Conservation (phyloP, 2,113 vertebrate species). For the Cervus canadensis region DNA sequence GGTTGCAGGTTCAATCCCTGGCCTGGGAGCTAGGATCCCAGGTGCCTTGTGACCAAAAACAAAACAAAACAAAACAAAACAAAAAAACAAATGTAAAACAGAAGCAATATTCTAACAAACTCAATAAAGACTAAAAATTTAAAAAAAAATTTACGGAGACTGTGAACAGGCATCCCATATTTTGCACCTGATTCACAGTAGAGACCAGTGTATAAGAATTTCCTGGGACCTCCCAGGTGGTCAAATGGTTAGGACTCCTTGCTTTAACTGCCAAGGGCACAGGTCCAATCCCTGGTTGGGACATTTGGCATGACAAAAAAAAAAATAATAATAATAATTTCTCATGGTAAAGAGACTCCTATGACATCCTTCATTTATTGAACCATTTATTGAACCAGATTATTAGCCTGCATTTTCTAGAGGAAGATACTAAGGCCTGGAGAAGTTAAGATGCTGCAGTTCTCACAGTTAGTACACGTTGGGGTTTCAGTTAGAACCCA, state of each 20-base stretch:
- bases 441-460: background rate
- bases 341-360: background rate
- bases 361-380: background rate
- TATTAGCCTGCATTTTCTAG: background rate
- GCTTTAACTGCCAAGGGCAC: background rate
- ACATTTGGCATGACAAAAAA: background rate
- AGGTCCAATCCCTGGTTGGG: background rate
- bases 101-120: background rate
- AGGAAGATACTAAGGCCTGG: background rate
- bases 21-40: background rate
- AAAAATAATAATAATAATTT: background rate
- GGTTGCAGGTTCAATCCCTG: background rate
- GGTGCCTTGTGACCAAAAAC: background rate
- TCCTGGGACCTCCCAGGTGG: background rate
- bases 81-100: background rate
- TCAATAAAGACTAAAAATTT: background rate
- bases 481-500: background rate
- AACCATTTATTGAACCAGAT: background rate
- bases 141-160: background rate
- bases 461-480: background rate
- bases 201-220: background rate
- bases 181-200: background rate
- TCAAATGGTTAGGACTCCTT: background rate
- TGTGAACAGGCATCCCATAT: background rate
- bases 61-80: accelerated